These are phyloP conservation scores for Serilophus lunatus DNA, from an alignment of 2,113 vertebrate genomes.

Conservation along the genomic window DNA sequence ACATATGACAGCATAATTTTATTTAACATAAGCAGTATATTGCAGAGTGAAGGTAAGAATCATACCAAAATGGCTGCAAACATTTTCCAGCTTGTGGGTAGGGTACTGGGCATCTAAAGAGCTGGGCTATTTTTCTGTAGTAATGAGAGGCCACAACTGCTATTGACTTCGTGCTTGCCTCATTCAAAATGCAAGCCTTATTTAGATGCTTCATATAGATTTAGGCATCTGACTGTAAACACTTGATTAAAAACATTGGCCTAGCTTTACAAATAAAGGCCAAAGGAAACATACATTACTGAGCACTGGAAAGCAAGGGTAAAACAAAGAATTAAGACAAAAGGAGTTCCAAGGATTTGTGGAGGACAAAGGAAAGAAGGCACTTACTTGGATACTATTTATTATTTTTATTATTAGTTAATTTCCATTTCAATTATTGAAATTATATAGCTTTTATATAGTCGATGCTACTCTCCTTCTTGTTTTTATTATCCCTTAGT, in stretches of 20 bases:
- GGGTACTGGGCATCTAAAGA: neutral
- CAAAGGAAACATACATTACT: constrained; percentile 14
- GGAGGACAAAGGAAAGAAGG: neutral
- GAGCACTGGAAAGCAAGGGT: neutral
- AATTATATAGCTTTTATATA: neutral
- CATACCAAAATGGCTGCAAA: neutral
- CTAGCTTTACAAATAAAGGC: constrained; percentile 42
- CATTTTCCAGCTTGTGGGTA: neutral
- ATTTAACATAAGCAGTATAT: neutral
- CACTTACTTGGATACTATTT: neutral
- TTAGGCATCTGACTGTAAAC: constrained; percentile 4
- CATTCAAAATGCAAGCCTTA: constrained; percentile 42
- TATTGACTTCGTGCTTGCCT: constrained; percentile 7
- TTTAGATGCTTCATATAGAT: constrained; percentile 49
- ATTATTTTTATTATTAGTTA: neutral
- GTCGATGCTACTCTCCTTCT: neutral
- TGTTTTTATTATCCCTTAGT: neutral
- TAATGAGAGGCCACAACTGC: neutral
- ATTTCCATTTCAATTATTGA: neutral
- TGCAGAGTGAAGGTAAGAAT: neutral
- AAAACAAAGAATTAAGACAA: neutral
- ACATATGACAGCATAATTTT: neutral
- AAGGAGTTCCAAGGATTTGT: neutral
- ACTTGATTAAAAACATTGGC: constrained; percentile 61
- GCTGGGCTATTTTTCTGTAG: neutral